Evolutionary conservation across 1,140 invertebrate species (phyloP), one percentile per base, ranked within the genome.

Genomic region (Drosophila bocki): DNA sequence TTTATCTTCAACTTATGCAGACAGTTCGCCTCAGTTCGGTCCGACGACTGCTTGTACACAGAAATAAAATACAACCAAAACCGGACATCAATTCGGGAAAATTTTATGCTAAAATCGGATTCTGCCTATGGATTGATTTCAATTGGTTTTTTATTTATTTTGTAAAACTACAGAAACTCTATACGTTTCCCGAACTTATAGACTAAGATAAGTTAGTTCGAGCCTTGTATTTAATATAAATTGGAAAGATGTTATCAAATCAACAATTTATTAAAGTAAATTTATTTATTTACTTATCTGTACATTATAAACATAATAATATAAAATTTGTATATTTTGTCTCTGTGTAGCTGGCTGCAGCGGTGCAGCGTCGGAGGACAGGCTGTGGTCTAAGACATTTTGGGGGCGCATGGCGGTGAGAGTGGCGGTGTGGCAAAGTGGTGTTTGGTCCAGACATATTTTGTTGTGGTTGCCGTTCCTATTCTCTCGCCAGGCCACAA

Each of bases 1-100:
- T 90, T 90, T 90, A 90, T 90, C 85, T 90, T 81, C 80, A 85
- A 90, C 85, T 88, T 84, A 87, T 88, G 84, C 84, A 87, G 84
- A 87, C 84, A 88, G 84, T 88, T 80, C 74, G 53, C 54, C 54
- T 67, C 62, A 77, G 75, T 59, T 53, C 53, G 15, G 71, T 44
- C 56, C 39, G 51, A 42, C 39, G 51, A 42, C 51, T 37, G 51
- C 19, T 37, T 22, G 33, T 37, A 22, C 51, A 54, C 51, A 9
- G 51, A 39, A 37, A 54, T 54, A 15, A 53, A 53, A 8, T 53
- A 3, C 7, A 19, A 35, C 1, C 11, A 4, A 35, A 8, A 22
- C 7, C 13, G 12, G 3, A 13, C 12, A 9, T 32, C 13, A 15
- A 15, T 4, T 8, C 3, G 44, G 12, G 5, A 13, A 2, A 45